phyloP scores from a whole-genome alignment of 2,113 vertebrate genomes.

The Halcyon malimbica region DNA sequence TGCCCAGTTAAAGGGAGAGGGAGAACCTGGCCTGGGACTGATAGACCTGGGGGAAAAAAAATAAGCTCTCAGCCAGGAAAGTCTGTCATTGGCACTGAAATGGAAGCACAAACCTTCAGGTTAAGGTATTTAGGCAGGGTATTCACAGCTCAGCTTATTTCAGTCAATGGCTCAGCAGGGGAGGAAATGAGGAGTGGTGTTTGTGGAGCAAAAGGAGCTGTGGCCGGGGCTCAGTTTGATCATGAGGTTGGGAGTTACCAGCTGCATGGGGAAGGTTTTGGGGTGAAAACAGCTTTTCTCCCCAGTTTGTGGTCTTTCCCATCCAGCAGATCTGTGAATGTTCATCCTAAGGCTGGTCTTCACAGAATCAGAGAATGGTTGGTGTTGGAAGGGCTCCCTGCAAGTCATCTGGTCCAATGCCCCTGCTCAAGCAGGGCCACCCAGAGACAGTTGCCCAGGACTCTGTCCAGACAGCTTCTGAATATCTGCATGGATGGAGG shows the following conservation, averaged over 20 bases:
- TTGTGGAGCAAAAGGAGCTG: neutral
- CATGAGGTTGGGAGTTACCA: neutral
- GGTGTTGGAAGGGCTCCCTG: neutral
- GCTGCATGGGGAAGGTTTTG: neutral
- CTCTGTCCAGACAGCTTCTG: neutral
- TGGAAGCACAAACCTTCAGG: neutral
- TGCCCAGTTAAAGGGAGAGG: neutral
- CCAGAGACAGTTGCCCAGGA: neutral
- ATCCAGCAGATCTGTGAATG: neutral
- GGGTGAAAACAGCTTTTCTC: neutral
- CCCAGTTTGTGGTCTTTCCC: neutral
- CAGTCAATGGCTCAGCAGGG: fast-evolving
- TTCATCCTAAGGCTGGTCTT: neutral
- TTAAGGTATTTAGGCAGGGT: neutral
- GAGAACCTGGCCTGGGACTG: neutral
- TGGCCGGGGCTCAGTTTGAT: neutral
- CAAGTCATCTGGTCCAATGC: neutral
- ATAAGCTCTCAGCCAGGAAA: neutral
- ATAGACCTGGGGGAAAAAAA: neutral
- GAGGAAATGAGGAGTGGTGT: neutral
- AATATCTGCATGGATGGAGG: neutral
- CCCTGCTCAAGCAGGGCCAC: neutral
- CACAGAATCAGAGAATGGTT: neutral
- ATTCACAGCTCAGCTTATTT: neutral
- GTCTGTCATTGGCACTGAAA: neutral